A percentile compares a stretch with the other conserved stretches of the same genome.
phyloP scores from a whole-genome alignment of 2,888 invertebrate species.

The Drosophila setosimentum region DNA sequence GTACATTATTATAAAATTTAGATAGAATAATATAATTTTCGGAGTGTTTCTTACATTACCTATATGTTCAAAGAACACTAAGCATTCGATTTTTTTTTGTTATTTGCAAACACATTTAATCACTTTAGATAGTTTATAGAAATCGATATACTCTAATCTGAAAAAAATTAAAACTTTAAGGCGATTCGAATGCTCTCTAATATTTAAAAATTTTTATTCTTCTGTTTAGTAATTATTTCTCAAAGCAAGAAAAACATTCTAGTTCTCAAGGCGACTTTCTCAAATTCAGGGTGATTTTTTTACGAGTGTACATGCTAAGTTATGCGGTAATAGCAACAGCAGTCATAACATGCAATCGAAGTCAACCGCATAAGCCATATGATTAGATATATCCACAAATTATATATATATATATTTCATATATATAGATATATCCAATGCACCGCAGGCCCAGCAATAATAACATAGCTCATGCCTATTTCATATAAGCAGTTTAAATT shows the following conservation, averaged over 20 bases:
- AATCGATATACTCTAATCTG: background rate
- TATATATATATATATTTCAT: background rate
- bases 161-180: background rate
- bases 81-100: background rate
- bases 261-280: background rate
- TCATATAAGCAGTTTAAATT: slow-evolving; percentile 37
- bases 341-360: slow-evolving; percentile 35
- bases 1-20: background rate
- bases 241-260: background rate
- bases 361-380: slow-evolving; percentile 52
- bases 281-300: background rate
- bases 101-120: background rate
- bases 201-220: background rate
- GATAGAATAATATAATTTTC: background rate
- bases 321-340: slow-evolving; percentile 7
- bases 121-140: background rate
- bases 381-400: slow-evolving; percentile 25
- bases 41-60: background rate
- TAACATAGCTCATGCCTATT: slow-evolving; percentile 52
- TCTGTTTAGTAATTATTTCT: background rate
- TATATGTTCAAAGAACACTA: background rate
- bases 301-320: background rate
- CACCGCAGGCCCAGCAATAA: slow-evolving; percentile 34
- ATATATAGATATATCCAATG: slow-evolving; percentile 45
- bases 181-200: background rate